These are phyloP conservation scores for Anabas testudineus DNA, from an alignment of 2,797 vertebrate species.

Conservation along the genomic window DNA sequence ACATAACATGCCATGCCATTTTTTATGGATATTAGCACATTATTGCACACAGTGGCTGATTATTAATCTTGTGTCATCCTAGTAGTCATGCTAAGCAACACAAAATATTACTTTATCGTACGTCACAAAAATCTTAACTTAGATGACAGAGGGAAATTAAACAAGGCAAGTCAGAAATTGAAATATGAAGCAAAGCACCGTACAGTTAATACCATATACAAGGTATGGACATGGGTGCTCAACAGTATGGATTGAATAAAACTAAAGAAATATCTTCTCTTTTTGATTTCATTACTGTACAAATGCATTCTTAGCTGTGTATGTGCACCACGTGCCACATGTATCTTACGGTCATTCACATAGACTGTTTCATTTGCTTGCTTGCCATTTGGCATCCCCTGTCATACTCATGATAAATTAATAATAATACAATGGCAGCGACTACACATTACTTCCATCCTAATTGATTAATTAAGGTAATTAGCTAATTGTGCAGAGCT, in stretches of 20 bases:
- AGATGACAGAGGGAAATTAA: background rate
- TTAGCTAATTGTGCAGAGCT: slow-evolving; percentile 10
- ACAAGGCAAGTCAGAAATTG: background rate
- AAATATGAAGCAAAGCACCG: background rate
- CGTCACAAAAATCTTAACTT: background rate
- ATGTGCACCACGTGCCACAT: background rate
- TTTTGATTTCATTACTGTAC: background rate
- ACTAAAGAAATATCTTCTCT: background rate
- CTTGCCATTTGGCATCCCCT: slow-evolving; percentile 8
- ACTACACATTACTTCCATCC: slow-evolving; percentile 1
- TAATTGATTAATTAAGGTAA: slow-evolving; percentile 32
- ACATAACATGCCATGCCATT: background rate
- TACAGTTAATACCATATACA: background rate
- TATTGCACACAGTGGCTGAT: background rate
- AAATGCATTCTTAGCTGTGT: background rate
- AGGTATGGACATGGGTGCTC: background rate
- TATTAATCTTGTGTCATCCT: background rate
- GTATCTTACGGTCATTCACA: slow-evolving; percentile 4
- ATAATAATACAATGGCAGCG: slow-evolving; percentile 31
- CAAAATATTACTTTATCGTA: background rate
- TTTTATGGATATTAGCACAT: slow-evolving; percentile 3
- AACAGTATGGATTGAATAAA: background rate
- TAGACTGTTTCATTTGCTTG: slow-evolving; percentile 7
- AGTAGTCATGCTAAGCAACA: background rate
- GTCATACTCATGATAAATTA: slow-evolving; percentile 29